Conservation (phyloP, 35 echinoderm and acorn worm species). For the Ophiothrix spiculata region DNA sequence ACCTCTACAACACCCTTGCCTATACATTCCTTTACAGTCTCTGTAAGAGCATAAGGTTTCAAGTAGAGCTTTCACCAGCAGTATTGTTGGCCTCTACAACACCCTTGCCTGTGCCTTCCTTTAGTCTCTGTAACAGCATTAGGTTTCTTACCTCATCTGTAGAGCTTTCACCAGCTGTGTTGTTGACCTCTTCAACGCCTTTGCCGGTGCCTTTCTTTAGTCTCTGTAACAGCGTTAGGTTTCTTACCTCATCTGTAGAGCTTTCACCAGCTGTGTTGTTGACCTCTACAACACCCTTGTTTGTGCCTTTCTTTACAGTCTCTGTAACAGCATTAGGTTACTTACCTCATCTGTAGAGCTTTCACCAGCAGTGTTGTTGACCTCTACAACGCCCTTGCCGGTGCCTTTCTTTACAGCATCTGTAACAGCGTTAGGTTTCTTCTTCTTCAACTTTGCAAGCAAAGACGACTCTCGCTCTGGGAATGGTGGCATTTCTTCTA, state of each 20-base stretch:
- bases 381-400: slow-evolving; percentile 44
- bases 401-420: slow-evolving; percentile 38
- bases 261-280: slow-evolving; percentile 84
- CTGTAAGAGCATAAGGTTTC: too few species aligned
- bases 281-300: slow-evolving; percentile 50
- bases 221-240: slow-evolving; percentile 17
- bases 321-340: slow-evolving; percentile 14
- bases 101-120: too few species aligned
- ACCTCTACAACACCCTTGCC: too few species aligned
- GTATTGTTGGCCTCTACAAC: too few species aligned
- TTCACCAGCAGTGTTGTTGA: slow-evolving; percentile 80
- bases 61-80: too few species aligned
- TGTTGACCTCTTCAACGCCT: slow-evolving; percentile 64
- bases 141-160: slow-evolving; percentile 78
- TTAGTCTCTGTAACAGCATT: too few species aligned
- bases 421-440: slow-evolving; percentile 48
- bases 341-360: slow-evolving; percentile 80
- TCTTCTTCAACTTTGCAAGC: slow-evolving; percentile 95
- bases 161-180: slow-evolving; percentile 78
- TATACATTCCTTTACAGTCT: too few species aligned
- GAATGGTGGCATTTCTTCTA: slow-evolving; percentile 98
- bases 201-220: slow-evolving; percentile 38
- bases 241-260: slow-evolving; percentile 75
- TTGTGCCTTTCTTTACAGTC: slow-evolving; percentile 36
- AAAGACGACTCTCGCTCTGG: slow-evolving; percentile 93